Evolutionary conservation across 2,797 vertebrate genomes (phyloP), one percentile per base, ranked within the genome.

Genomic region (Dendrocincla tyrannina): DNA sequence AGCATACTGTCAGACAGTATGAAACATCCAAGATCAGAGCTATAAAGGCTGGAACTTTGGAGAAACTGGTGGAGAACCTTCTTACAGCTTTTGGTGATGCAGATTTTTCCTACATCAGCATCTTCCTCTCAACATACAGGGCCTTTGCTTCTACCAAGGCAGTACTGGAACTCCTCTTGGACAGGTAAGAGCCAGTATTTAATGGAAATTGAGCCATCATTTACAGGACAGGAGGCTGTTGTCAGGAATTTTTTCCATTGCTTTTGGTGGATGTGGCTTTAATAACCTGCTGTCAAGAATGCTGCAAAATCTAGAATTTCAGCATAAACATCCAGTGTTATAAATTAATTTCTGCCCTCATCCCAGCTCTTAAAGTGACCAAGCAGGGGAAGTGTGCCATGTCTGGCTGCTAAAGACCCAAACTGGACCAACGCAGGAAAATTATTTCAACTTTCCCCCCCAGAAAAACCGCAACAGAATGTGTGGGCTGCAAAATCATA

Each of bases 1-100:
- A 99, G 83, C 99, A 99, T 94, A 99, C 99, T 0, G 98, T 99
- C 96, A 99, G 98, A 97, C 99, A 99, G 92, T 97, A 99, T 53
- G 99, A 99, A 96, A 99, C 99, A 9, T 99, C 98, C 97, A 99
- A 99, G 95, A 99, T 99, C 96, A 98, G 99, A 91, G 99, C 98
- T 41, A 99, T 99, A 85, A 99, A 99, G 15, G 99, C 99, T 7
- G 99, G 99, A 76, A 99, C 99, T 2, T 96, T 99, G 98, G 99
- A 99, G 97, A 99, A 99, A 50, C 98, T 99, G 80, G 99, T 99
- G 96, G 99, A 99, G 97, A 99, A 99, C 33, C 97, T 99, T 78
- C 92, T 99, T 85, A 99, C 98, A 2, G 99, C 99, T 5, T 99
- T 99, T 32, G 99, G 98, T 37, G 99, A 99, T 98, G 99, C 99